Percentiles rank a stretch among this genome's conserved stretches.
Conservation (phyloP, 2,113 vertebrate species). For the Paracanthobrama guichenoti region DNA sequence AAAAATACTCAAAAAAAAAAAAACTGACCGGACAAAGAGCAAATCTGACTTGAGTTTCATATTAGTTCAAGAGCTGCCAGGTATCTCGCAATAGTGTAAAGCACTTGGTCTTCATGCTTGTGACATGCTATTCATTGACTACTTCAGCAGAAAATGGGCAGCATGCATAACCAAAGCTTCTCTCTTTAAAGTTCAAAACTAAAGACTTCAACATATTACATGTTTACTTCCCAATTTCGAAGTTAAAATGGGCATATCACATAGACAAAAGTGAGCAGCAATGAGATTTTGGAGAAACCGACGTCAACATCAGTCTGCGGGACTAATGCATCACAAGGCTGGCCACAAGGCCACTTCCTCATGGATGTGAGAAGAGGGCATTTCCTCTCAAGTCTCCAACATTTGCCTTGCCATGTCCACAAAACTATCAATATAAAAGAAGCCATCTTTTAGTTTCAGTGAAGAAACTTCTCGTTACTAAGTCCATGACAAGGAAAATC, state of each 20-base stretch:
- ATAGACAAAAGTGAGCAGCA: neutral
- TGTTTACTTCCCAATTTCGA: conserved; percentile 16
- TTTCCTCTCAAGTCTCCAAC: conserved; percentile 30
- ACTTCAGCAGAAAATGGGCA: conserved; percentile 26
- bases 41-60: neutral
- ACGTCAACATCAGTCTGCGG: conserved; percentile 7
- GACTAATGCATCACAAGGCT: conserved; percentile 31
- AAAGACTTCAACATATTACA: conserved; percentile 38
- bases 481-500: neutral
- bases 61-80: neutral
- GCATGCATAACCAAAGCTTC: conserved; percentile 14
- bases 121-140: conserved; percentile 13
- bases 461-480: neutral
- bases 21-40: neutral
- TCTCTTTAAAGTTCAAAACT: conserved; percentile 35
- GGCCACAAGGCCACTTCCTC: conserved; percentile 37
- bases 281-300: conserved; percentile 31
- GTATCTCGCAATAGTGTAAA: neutral
- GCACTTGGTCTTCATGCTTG: neutral
- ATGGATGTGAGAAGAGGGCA: conserved; percentile 42
- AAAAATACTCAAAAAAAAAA: neutral
- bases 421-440: neutral
- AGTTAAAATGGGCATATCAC: conserved; percentile 17
- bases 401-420: neutral
- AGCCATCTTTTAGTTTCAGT: conserved; percentile 15